Base-by-base conservation (phyloP, 1,140 invertebrate species). In the Maniola jurtina region DNA sequence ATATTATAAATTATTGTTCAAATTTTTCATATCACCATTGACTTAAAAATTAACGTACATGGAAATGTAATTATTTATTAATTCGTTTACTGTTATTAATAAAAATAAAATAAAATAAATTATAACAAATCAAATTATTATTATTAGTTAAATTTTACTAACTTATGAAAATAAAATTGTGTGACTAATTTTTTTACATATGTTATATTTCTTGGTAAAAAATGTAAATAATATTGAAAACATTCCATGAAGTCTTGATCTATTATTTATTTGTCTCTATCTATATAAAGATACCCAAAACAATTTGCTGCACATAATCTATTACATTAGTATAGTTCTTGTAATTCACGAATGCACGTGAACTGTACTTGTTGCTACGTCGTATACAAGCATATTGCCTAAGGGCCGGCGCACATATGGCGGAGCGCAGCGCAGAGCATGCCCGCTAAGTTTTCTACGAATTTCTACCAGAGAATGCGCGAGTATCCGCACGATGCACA, bases 151-250 rank as follows among this genome's bases (percentile, higher is more conserved):
- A 45, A 45, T 8, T 40, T 40, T 13, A 45, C 42, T 45, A 13
- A 45, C 13, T 47, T 47, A 45, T 13, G 13, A 45, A 45, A 45
- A 45, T 38, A 3, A 14, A 47, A 38, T 11, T 38, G 6, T 38
- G 38, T 6, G 42, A 45, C 42, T 11, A 45, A 45, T 45, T n/a
- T 45, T 45, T 45, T 45, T 3, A 40, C 2, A 40, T 3, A 3
- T 9, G 6, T 40, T 54, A 10, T 25, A 25, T 25, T 25, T 25
- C 15, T 34, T 54, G 14, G 7, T 25, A 25, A 8, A 16, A 11
- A 45, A 45, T 45, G 42, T 45, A 45, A 45, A 45, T 45, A 45
- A 45, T 45, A n/a, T 13, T 45, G 42, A 13, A 25, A 54, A 54
- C 50, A 25, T 34, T 25, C 50, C 50, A 34, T 45, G 13, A 9